Base-by-base conservation (phyloP, 2,113 vertebrate species). In the Abramis brama region DNA sequence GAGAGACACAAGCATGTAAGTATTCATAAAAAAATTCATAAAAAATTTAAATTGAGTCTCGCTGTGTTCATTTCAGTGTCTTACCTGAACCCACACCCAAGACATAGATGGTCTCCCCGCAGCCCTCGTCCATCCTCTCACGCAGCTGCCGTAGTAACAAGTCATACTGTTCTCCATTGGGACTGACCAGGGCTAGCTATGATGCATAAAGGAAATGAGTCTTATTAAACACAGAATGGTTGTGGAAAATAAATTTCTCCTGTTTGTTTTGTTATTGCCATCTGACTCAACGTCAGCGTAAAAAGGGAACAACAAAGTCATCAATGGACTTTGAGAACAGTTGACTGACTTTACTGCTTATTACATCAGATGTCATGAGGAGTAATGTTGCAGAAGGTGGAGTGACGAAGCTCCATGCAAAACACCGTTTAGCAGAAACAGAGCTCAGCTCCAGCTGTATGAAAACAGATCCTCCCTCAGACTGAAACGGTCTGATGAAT, bases 91-190 rank as follows among this genome's bases (percentile, higher is more conserved):
- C 98, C 94, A 99, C 97, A 60, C 98, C 98, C 88, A 99, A 95
- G 91, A 99, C 97, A 89, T 99, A 99, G 93, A 99, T 99, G 89
- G 98, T 99, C 94, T 99, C 98, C 83, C 98, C 98, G 79, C 97
- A 97, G 36, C 98, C 98, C 91, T 99, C 98, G 30, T 99, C 97
- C 95, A 99, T 98, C 77, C 98, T 95, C 90, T 98, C 97, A 83
- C 96, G 96, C 88, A 99, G 96, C 93, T 99, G 98, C 78, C 93
- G 95, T 30, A 99, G 96, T 88, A 99, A 95, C n/a, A 95, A 97
- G 93, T 99, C 98, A 88, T 99, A 99, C 91, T 99, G 98, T 92
- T 98, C 98, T 87, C 97, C 96, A 39, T 95, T 97, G 27, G 98
- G 98, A 86, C 98, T 99, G 87, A 99, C 98, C 94, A 99, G 96